Base-by-base conservation (phyloP, 2,888 invertebrate species). In the Microctonus hyperodae region DNA sequence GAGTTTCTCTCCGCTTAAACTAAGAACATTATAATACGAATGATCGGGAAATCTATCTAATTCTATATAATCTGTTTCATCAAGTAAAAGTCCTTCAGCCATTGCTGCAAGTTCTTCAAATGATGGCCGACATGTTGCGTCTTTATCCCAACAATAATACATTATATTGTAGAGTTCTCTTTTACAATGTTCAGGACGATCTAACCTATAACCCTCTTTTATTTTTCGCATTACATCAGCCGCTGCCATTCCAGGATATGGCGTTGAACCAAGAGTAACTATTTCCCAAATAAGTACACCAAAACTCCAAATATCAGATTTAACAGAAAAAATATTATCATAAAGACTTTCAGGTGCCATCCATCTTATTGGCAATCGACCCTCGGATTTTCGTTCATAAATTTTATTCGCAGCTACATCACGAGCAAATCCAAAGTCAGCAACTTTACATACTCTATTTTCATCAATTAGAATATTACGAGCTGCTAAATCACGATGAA, bases 231-330 rank as follows among this genome's bases (percentile, higher is more conserved):
- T 91, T 75, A 96, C 95, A 83, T 97, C 96, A 10, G 92, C 91
- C 0, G 96, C 96, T 0, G 95, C 93, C 77, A 96, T 87, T 0
- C 96, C 96, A 0, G 97, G 97, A 85, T 97, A 97, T 0, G 97
- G 97, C 60, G 96, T 96, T 28, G 96, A 95, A 20, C 97, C 97
- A 16, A 97, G 88, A 0, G 97, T 97, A 10, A 97, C 95, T 59
- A 97, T 95, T 85, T 97, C 97, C 97, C 97, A 98, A 78, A 97
- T 90, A 10, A 97, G 87, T 13, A 97, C 92, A 0, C 97, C 97
- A 78, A 96, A 97, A 76, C 96, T 96, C 97, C 97, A 97, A 53
- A 97, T 93, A 82, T 97, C 97, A 1, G 96, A 95, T 84, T 96
- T 96, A 1, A 93, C 91, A 11, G 96, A 95, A 85, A 96, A 97